Evolutionary conservation across 92 coral and sea anemone species (phyloP).

Genomic region (Virgularia gustaviana): DNA sequence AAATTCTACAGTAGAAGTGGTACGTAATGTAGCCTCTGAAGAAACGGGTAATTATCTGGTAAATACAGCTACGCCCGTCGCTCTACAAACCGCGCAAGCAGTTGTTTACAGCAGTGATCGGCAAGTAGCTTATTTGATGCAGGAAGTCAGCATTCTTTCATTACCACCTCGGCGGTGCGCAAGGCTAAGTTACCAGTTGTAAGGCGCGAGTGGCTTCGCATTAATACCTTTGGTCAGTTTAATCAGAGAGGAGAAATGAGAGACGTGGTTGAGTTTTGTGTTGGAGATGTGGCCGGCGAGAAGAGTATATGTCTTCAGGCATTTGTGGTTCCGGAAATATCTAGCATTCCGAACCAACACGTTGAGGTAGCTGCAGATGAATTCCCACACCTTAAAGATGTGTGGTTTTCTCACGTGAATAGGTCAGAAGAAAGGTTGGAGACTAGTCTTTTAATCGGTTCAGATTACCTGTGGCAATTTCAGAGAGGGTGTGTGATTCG

Average conservation of each 20-base stretch:
- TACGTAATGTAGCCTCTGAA: too few species aligned
- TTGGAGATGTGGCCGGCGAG: conserved; percentile 36
- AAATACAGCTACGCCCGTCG: too few species aligned
- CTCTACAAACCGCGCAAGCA: too few species aligned
- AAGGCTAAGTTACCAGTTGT: conserved; percentile 3
- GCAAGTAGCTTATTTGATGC: too few species aligned
- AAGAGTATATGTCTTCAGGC: conserved; percentile 13
- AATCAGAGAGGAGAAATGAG: conserved; percentile 15
- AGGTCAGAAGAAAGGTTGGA: background rate
- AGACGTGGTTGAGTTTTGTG: conserved; percentile 38
- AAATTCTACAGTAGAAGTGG: too few species aligned
- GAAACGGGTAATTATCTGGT: too few species aligned
- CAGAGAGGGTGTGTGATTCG: conserved; percentile 8
- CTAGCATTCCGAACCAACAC: conserved; percentile 46
- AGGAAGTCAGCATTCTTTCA: too few species aligned
- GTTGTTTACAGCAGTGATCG: too few species aligned
- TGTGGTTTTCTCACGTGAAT: conserved; percentile 48
- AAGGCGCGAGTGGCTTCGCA: background rate
- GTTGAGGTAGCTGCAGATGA: conserved; percentile 40
- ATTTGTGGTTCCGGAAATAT: too few species aligned
- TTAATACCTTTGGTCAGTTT: conserved; percentile 10
- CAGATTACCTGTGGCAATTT: too few species aligned
- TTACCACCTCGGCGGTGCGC: too few species aligned
- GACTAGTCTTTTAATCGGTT: too few species aligned
- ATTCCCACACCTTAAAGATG: conserved; percentile 41